Conservation (phyloP, 2,888 invertebrate genomes). For the Pachliopta kotzebuea region DNA sequence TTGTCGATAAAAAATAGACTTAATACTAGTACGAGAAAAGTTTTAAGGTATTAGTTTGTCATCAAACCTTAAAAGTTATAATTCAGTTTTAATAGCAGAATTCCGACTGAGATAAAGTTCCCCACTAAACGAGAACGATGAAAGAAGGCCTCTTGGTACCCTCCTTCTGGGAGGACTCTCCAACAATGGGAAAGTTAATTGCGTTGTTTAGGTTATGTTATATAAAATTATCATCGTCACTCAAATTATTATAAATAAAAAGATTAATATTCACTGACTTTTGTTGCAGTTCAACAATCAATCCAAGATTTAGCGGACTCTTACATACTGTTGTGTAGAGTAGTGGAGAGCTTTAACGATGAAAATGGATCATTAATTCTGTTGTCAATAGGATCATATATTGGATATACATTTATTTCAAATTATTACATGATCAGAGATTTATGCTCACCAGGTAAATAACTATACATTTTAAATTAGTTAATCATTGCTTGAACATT, state of each 20-base stretch:
- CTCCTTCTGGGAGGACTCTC: too few relatives aligned
- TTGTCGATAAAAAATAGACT: too few relatives aligned
- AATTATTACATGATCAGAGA: conserved; percentile 17
- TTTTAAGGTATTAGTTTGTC: too few relatives aligned
- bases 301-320: conserved; percentile 7
- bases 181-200: too few relatives aligned
- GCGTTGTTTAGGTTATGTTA: background rate
- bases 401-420: conserved; percentile 6
- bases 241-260: background rate
- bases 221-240: background rate
- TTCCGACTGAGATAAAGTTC: too few relatives aligned
- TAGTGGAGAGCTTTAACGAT: conserved; percentile 10
- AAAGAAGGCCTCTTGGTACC: too few relatives aligned
- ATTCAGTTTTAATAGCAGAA: too few relatives aligned
- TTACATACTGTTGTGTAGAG: conserved; percentile 3
- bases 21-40: too few relatives aligned
- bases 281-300: background rate
- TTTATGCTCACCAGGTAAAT: conserved; percentile 14
- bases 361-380: conserved; percentile 20
- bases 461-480: background rate
- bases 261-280: background rate
- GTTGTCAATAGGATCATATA: background rate
- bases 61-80: too few relatives aligned
- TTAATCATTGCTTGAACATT: background rate
- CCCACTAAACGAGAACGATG: too few relatives aligned